These are phyloP conservation scores for Choristoneura rosaceana DNA, from an alignment of 2,888 invertebrate genomes.

Conservation along the genomic window DNA sequence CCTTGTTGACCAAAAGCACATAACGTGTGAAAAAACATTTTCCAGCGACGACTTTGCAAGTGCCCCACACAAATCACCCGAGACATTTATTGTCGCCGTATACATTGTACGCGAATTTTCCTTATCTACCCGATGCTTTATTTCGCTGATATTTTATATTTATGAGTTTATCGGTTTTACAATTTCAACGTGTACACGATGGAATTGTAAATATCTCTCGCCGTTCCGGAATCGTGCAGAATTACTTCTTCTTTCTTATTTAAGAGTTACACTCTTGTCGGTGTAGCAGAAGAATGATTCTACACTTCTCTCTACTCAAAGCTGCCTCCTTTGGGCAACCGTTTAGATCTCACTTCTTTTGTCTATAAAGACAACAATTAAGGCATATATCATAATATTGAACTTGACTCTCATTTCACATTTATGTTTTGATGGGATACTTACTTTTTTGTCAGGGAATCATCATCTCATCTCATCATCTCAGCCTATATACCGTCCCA, in stretches of 20 bases:
- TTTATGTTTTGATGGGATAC: too few species aligned
- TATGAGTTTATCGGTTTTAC: slow-evolving; percentile 8
- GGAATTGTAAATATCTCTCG: background rate
- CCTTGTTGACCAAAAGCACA: slow-evolving; percentile 1
- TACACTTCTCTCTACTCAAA: too few species aligned
- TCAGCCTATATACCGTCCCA: too few species aligned
- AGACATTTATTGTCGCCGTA: slow-evolving; percentile 17
- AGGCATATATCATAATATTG: too few species aligned
- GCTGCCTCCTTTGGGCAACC: too few species aligned
- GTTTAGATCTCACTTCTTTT: too few species aligned
- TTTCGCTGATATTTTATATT: slow-evolving; percentile 11
- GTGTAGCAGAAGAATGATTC: too few species aligned
- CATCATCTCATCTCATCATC: too few species aligned
- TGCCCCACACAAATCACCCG: slow-evolving; percentile 6
- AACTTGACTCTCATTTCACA: too few species aligned
- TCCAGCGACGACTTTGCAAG: slow-evolving; percentile 4
- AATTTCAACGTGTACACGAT: background rate
- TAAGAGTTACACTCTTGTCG: too few species aligned
- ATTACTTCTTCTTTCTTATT: background rate
- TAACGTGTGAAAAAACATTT: slow-evolving; percentile 7
- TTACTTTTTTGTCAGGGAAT: too few species aligned
- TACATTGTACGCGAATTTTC: slow-evolving; percentile 11
- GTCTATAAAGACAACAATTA: too few species aligned
- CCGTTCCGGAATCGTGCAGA: background rate
- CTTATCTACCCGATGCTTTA: slow-evolving; percentile 16